phyloP scores from a whole-genome alignment of 2,888 invertebrate genomes.

The Diarsia dahlii region DNA sequence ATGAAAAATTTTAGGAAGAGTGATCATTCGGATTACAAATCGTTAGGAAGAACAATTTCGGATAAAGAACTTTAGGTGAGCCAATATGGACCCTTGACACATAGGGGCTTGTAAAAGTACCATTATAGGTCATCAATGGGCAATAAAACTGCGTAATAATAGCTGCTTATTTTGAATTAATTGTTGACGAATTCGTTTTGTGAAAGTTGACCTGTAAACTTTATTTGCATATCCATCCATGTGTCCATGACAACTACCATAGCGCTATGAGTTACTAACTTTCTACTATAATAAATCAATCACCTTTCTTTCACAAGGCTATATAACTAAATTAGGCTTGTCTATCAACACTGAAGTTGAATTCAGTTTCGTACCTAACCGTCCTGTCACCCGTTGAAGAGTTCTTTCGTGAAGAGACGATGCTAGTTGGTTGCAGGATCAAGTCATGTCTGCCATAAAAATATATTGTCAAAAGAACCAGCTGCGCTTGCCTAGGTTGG shows the following conservation, averaged over 20 bases:
- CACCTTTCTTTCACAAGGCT: too few relatives aligned
- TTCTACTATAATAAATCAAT: neutral
- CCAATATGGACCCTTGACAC: too few relatives aligned
- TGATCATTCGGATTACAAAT: too few relatives aligned
- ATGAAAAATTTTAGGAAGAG: too few relatives aligned
- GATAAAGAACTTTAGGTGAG: too few relatives aligned
- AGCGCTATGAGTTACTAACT: too few relatives aligned
- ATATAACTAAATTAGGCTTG: too few relatives aligned
- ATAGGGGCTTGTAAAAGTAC: conserved; percentile 12
- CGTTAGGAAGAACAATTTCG: too few relatives aligned
- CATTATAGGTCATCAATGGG: conserved; percentile 2
- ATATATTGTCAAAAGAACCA: neutral
- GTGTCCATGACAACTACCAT: neutral
- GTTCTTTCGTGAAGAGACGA: neutral
- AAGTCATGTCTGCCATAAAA: neutral
- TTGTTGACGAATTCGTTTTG: conserved; percentile 14
- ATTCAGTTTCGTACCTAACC: neutral
- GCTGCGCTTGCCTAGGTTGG: too few relatives aligned
- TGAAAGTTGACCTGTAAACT: conserved; percentile 15
- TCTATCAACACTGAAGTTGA: too few relatives aligned
- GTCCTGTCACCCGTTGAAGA: neutral
- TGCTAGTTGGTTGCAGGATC: neutral
- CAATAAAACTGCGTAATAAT: conserved; percentile 8
- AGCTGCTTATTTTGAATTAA: conserved; percentile 24
- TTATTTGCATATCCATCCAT: conserved; percentile 1